phyloP scores from a whole-genome alignment of 35 echinoderm and acorn worm genomes.

The Ophiothrix spiculata region DNA sequence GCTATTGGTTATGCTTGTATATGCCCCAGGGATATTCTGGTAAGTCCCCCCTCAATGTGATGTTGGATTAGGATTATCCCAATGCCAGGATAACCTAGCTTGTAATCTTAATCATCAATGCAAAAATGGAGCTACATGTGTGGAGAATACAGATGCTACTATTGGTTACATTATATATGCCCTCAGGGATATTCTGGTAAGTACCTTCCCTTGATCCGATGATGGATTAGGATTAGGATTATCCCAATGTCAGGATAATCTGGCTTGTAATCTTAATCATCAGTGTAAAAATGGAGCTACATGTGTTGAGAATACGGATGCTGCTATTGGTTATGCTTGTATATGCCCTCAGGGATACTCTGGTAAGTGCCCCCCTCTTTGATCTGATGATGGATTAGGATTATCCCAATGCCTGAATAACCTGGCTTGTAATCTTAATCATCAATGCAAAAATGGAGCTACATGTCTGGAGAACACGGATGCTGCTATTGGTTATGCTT shows the following conservation, averaged over 20 bases:
- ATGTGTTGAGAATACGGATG: neutral
- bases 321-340: neutral
- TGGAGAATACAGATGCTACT: neutral
- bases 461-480: conserved; percentile 38
- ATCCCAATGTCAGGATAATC: too few species aligned
- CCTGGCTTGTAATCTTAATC: conserved; percentile 61
- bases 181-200: conserved; percentile 62
- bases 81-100: conserved; percentile 40
- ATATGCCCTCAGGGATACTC: neutral
- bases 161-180: conserved; percentile 68
- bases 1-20: neutral
- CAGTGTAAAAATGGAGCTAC: neutral
- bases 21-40: neutral
- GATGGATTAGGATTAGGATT: too few species aligned
- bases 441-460: conserved; percentile 67
- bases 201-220: too few species aligned
- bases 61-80: too few species aligned
- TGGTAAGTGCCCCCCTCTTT: neutral
- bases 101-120: conserved; percentile 74
- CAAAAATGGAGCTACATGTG: conserved; percentile 66
- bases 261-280: neutral
- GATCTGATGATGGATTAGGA: too few species aligned
- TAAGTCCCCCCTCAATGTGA: neutral
- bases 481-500: conserved; percentile 41
- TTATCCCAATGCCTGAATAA: conserved; percentile 45